Percentiles rank a stretch among this genome's conserved stretches.
phyloP scores from a whole-genome alignment of 2,888 invertebrate species.

The Eustalomyia histrio region DNA sequence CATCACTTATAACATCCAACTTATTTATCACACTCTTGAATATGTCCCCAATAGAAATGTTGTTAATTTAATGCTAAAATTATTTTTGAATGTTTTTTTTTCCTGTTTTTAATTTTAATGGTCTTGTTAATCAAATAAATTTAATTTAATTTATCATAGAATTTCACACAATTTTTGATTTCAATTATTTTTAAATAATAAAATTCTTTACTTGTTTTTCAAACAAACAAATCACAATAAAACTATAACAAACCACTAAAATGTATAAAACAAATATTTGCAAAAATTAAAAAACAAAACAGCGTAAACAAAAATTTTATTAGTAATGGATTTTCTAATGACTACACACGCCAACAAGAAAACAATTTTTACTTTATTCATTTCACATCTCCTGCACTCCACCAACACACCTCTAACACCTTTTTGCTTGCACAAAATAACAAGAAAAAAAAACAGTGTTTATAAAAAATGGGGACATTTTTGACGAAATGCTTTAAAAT shows the following conservation, averaged over 20 bases:
- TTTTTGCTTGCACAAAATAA: constrained; percentile 1
- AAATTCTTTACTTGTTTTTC: constrained; percentile 41
- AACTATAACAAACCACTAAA: neutral
- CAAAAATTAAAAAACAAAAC: neutral
- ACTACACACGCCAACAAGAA: constrained; percentile 19
- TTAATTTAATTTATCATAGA: constrained; percentile 65
- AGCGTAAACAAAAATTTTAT: constrained; percentile 17
- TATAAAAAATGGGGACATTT: constrained; percentile 46
- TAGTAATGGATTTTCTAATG: constrained; percentile 48
- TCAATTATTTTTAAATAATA: constrained; percentile 29
- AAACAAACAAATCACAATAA: constrained; percentile 23
- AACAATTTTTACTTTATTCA: constrained; percentile 22
- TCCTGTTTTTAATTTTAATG: constrained; percentile 44
- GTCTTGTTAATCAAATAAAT: constrained; percentile 66
- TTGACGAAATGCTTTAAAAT: constrained; percentile 55
- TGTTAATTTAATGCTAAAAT: constrained; percentile 59
- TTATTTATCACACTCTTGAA: neutral
- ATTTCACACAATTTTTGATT: constrained; percentile 61
- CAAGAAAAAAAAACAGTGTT: constrained; percentile 2
- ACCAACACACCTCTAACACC: too few species aligned
- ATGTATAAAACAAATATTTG: neutral
- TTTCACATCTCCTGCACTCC: neutral
- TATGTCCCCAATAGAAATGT: constrained; percentile 1
- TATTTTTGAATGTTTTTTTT: constrained; percentile 37
- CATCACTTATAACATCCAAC: neutral